Conservation (phyloP, 2,888 invertebrate species). For the Taphrorychus bicolor region DNA sequence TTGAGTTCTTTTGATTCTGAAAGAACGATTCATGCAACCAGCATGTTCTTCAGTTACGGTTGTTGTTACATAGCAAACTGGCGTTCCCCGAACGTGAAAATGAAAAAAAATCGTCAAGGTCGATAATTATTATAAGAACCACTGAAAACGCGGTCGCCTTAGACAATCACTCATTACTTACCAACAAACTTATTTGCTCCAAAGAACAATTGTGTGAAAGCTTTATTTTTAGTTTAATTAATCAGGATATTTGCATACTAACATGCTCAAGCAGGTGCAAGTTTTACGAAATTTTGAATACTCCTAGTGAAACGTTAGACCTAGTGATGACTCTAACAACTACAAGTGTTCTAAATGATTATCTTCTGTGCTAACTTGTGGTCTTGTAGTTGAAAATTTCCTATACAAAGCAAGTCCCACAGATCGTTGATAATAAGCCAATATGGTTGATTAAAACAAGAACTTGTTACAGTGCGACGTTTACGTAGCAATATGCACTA, state of each 20-base stretch:
- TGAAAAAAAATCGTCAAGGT: neutral
- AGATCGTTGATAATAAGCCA: too few species aligned
- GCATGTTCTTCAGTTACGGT: too few species aligned
- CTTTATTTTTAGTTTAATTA: neutral
- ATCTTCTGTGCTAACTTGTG: too few species aligned
- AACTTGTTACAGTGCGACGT: neutral
- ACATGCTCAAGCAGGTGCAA: neutral
- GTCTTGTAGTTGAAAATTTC: too few species aligned
- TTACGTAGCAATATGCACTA: neutral
- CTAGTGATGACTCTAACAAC: too few species aligned
- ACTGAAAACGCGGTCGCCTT: neutral
- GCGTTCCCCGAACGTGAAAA: neutral
- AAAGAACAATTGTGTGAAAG: neutral
- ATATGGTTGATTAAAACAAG: too few species aligned
- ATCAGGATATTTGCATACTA: neutral
- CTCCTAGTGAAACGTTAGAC: too few species aligned
- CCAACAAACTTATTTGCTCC: neutral
- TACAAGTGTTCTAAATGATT: too few species aligned
- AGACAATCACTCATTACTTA: neutral
- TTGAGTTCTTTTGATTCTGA: too few species aligned
- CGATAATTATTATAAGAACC: neutral
- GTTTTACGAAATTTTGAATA: too few species aligned
- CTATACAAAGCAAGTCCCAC: too few species aligned
- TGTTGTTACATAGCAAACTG: neutral
- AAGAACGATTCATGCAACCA: too few species aligned